These are phyloP conservation scores for Mugil cephalus DNA, from an alignment of 2,113 vertebrate genomes.

Conservation along the genomic window DNA sequence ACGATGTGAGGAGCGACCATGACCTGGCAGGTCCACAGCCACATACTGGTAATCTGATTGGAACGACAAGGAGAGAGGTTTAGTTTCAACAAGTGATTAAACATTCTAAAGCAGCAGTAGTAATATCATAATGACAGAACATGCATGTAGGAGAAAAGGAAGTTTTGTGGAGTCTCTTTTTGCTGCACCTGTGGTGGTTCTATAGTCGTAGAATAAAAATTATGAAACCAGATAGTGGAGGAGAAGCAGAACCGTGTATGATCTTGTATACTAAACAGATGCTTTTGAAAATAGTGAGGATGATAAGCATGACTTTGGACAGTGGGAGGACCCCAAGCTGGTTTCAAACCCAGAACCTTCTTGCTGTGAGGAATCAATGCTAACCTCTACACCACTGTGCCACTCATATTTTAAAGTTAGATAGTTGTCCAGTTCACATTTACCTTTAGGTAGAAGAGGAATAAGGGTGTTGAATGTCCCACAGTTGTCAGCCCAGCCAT, in stretches of 20 bases:
- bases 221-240: too few relatives aligned
- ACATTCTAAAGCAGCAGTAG: neutral
- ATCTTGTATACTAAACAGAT: too few relatives aligned
- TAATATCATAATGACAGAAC: constrained; percentile 7
- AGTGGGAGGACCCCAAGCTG: too few relatives aligned
- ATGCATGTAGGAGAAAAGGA: neutral
- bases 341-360: too few relatives aligned
- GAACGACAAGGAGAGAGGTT: constrained; percentile 17
- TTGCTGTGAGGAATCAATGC: neutral
- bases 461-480: constrained; percentile 85
- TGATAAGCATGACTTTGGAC: too few relatives aligned
- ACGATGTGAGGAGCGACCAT: constrained; percentile 90
- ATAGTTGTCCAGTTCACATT: neutral
- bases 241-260: too few relatives aligned
- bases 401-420: too few relatives aligned
- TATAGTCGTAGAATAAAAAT: too few relatives aligned
- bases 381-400: too few relatives aligned
- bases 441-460: constrained; percentile 83
- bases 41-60: constrained; percentile 86
- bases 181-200: too few relatives aligned
- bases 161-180: neutral
- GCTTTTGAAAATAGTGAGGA: too few relatives aligned
- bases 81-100: neutral
- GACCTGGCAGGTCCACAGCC: constrained; percentile 90
- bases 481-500: constrained; percentile 87